Evolutionary conservation across 2,888 invertebrate species (phyloP).

Genomic region (Leptopilina syphax): DNA sequence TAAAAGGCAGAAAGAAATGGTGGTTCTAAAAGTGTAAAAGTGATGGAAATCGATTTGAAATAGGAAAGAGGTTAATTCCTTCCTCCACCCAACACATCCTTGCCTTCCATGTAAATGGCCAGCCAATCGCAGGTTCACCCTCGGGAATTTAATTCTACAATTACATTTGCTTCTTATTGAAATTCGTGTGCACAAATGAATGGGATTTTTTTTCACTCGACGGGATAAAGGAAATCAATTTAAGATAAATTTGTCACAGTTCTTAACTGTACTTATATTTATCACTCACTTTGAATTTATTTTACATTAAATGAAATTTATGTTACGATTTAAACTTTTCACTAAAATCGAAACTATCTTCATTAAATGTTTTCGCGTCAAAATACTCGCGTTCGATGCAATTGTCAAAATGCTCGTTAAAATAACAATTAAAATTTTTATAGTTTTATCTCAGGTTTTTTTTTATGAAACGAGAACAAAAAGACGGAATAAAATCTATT

Average conservation of each 20-base stretch:
- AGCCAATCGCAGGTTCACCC: neutral
- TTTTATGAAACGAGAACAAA: no score
- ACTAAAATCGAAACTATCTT: no score
- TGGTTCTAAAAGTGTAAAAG: conserved; percentile 10
- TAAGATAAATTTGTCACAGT: neutral
- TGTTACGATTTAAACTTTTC: no score
- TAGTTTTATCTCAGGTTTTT: no score
- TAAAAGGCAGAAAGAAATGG: neutral
- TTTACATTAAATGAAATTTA: neutral
- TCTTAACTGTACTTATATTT: neutral
- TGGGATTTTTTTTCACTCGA: neutral
- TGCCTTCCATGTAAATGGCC: neutral
- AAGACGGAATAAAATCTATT: no score
- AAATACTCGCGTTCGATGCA: no score
- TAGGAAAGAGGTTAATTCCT: conserved; percentile 23
- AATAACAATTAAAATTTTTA: no score
- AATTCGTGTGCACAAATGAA: conserved; percentile 31
- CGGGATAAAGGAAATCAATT: neutral
- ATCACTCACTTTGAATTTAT: neutral
- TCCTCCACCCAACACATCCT: neutral
- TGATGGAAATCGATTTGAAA: conserved; percentile 29
- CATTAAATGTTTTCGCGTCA: no score
- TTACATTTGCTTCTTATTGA: neutral
- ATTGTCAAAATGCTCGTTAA: no score
- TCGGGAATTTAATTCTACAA: conserved; percentile 32